These are phyloP conservation scores for Tauraco erythrolophus DNA, from an alignment of 2,113 vertebrate genomes.

Conservation along the genomic window DNA sequence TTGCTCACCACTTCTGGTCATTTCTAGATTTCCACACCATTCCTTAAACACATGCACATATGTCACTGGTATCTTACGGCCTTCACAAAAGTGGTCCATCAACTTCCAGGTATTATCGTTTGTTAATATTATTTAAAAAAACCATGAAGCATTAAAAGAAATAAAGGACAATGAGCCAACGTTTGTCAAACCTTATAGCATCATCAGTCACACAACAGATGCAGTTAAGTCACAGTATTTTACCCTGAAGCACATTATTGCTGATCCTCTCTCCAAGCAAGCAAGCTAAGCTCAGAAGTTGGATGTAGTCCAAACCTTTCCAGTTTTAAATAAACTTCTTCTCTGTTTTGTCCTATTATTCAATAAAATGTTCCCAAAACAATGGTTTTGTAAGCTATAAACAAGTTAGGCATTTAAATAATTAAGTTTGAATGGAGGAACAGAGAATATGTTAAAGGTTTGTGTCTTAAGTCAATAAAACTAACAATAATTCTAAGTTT, in stretches of 20 bases:
- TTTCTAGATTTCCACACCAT: neutral
- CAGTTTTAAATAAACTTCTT: conserved; percentile 56
- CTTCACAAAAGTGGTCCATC: neutral
- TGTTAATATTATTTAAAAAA: neutral
- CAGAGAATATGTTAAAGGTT: neutral
- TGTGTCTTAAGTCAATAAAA: neutral
- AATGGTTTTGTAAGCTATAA: conserved; percentile 31
- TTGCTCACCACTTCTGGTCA: neutral
- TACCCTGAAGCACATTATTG: neutral
- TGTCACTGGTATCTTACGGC: neutral
- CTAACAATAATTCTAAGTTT: neutral
- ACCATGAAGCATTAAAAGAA: neutral
- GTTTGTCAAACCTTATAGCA: conserved; percentile 15
- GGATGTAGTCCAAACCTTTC: conserved; percentile 38
- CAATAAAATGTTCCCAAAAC: conserved; percentile 55
- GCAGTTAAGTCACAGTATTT: conserved; percentile 29
- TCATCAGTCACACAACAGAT: conserved; percentile 24
- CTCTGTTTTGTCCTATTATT: conserved; percentile 30
- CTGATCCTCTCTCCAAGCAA: neutral
- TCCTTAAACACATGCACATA: neutral
- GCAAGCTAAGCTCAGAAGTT: conserved; percentile 16
- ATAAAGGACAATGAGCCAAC: conserved; percentile 10
- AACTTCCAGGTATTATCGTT: neutral
- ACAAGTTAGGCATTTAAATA: conserved; percentile 43
- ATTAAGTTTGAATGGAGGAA: conserved; percentile 23